Evolutionary conservation across 2,113 vertebrate species (phyloP).

Genomic region (Girardinichthys multiradiatus): DNA sequence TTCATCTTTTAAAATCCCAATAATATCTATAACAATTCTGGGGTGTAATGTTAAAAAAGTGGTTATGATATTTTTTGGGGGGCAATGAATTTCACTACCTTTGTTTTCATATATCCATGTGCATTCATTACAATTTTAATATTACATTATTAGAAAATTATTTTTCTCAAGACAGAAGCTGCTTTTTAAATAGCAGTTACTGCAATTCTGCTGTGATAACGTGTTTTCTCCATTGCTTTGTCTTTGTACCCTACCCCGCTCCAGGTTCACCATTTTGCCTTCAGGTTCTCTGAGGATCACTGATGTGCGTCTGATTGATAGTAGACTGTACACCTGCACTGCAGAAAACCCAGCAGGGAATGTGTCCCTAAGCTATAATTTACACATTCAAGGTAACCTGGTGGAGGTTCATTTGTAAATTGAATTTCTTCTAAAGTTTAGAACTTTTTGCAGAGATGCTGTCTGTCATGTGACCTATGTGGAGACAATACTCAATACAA

Average conservation of each 20-base stretch:
- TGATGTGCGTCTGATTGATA: conserved; percentile 80
- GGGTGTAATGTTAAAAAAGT: too few species aligned
- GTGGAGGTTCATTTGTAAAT: conserved; percentile 3
- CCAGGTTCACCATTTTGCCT: conserved; percentile 83
- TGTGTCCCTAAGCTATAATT: conserved; percentile 79
- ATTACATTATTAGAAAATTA: conserved; percentile 5
- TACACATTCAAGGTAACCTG: conserved; percentile 85
- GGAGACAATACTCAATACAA: neutral
- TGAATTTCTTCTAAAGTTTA: conserved; percentile 1
- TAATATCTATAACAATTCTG: neutral
- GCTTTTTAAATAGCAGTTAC: neutral
- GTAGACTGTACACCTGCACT: conserved; percentile 85
- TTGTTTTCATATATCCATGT: neutral
- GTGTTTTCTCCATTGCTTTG: conserved; percentile 46
- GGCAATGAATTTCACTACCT: too few species aligned
- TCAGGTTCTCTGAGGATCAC: conserved; percentile 87
- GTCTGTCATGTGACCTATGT: neutral
- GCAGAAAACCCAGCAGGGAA: conserved; percentile 86
- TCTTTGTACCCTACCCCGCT: conserved; percentile 47
- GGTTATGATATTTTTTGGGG: too few species aligned
- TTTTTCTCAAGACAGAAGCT: neutral
- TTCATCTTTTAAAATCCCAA: neutral
- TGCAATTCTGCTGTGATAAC: conserved; percentile 35
- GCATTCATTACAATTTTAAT: conserved; percentile 5
- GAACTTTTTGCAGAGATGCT: conserved; percentile 12